A percentile compares a stretch with the other conserved stretches of the same genome.
Conservation (phyloP, 2,888 invertebrate species). For the Drosophila sordidapex region DNA sequence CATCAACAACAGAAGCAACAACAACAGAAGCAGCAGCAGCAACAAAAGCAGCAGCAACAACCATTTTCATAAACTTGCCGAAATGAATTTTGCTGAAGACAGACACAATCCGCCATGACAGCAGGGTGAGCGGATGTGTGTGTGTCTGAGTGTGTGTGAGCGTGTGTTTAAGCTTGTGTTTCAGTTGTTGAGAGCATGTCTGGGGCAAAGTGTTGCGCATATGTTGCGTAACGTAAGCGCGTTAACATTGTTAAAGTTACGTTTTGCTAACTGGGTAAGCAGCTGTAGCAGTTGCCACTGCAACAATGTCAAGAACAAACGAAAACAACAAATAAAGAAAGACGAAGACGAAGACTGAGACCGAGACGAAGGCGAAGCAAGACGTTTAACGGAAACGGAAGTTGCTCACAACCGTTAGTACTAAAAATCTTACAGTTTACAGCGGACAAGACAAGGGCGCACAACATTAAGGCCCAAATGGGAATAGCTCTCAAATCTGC, state of each 20-base stretch:
- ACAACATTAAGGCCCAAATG: conserved; percentile 39
- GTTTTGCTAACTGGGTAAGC: conserved; percentile 47
- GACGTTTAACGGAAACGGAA: conserved; percentile 75
- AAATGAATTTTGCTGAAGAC: conserved; percentile 68
- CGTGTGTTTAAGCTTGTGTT: conserved; percentile 6
- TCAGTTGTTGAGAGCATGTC: conserved; percentile 14
- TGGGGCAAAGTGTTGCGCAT: conserved; percentile 59
- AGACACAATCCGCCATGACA: conserved; percentile 46
- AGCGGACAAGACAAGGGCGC: conserved; percentile 16
- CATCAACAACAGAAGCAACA: conserved; percentile 28
- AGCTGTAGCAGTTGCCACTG: conserved; percentile 45
- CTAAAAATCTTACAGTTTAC: conserved; percentile 37
- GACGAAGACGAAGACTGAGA: conserved; percentile 24
- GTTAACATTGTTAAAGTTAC: conserved; percentile 56
- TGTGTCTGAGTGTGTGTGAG: conserved; percentile 1
- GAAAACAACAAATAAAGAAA: conserved; percentile 18
- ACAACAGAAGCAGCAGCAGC: conserved; percentile 24
- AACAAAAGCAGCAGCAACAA: conserved; percentile 38
- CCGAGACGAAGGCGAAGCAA: conserved; percentile 40
- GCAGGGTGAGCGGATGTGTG: background rate
- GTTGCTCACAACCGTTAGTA: conserved; percentile 71
- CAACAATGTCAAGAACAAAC: conserved; percentile 47
- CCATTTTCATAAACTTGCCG: conserved; percentile 73
- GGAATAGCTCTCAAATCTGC: conserved; percentile 60
- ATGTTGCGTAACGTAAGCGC: conserved; percentile 65